Conservation (phyloP, 2,888 invertebrate genomes). For the Leptura quadrifasciata region DNA sequence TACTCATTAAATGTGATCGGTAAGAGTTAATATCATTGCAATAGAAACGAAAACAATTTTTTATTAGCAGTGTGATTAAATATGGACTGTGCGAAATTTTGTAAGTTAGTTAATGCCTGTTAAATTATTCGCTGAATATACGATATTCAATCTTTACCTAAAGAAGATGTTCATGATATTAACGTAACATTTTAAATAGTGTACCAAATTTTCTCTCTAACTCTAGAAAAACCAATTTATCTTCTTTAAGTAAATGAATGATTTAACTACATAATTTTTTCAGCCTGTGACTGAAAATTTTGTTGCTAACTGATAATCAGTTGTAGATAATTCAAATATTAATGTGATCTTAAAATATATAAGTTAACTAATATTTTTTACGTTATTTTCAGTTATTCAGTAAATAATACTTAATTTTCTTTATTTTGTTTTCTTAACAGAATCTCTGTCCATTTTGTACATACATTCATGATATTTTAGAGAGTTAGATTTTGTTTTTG, state of each 20-base stretch:
- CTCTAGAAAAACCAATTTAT: neutral
- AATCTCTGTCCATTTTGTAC: slow-evolving; percentile 18
- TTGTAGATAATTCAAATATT: slow-evolving; percentile 62
- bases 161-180: slow-evolving; percentile 12
- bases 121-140: slow-evolving; percentile 24
- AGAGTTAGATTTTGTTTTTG: slow-evolving; percentile 45
- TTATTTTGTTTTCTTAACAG: slow-evolving; percentile 47
- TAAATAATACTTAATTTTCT: slow-evolving; percentile 50
- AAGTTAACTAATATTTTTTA: slow-evolving; percentile 44
- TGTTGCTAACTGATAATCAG: slow-evolving; percentile 68
- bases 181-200: neutral
- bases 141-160: slow-evolving; percentile 10
- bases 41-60: slow-evolving; percentile 48
- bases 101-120: slow-evolving; percentile 16
- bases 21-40: slow-evolving; percentile 59
- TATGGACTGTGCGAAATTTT: slow-evolving; percentile 12
- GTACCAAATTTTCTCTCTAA: neutral
- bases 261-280: slow-evolving; percentile 43
- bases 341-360: slow-evolving; percentile 63
- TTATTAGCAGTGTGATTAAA: slow-evolving; percentile 25
- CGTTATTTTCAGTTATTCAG: slow-evolving; percentile 39
- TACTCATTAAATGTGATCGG: slow-evolving; percentile 57
- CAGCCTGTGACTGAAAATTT: slow-evolving; percentile 44
- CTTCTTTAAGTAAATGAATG: slow-evolving; percentile 43
- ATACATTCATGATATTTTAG: slow-evolving; percentile 45